phyloP scores from a whole-genome alignment of 2,888 invertebrate species.

The Cantharis rustica region DNA sequence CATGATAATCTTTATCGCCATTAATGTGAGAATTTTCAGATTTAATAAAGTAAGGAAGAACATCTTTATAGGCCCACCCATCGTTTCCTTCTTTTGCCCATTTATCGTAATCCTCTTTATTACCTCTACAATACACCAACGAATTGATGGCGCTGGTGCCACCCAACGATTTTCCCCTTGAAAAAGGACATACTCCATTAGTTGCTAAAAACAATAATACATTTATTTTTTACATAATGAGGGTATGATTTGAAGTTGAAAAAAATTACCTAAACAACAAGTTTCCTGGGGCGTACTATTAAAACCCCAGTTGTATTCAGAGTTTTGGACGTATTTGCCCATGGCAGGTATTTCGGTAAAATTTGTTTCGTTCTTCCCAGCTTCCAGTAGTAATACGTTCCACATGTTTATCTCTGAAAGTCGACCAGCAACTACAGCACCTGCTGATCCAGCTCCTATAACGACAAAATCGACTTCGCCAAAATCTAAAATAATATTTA shows the following conservation, averaged over 20 bases:
- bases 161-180: slow-evolving; percentile 64
- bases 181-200: slow-evolving; percentile 66
- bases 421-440: slow-evolving; percentile 22
- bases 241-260: background rate
- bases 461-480: slow-evolving; percentile 25
- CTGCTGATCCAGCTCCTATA: slow-evolving; percentile 24
- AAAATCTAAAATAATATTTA: slow-evolving; percentile 13
- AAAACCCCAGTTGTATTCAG: slow-evolving; percentile 29
- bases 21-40: slow-evolving; percentile 12
- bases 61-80: slow-evolving; percentile 36
- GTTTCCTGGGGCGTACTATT: slow-evolving; percentile 17
- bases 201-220: background rate
- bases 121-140: slow-evolving; percentile 86
- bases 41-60: slow-evolving; percentile 9
- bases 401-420: slow-evolving; percentile 19
- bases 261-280: slow-evolving; percentile 23
- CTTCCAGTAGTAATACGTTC: slow-evolving; percentile 25
- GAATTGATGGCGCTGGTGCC: slow-evolving; percentile 83
- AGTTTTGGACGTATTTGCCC: background rate
- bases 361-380: slow-evolving; percentile 24
- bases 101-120: slow-evolving; percentile 77
- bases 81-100: slow-evolving; percentile 79
- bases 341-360: slow-evolving; percentile 28
- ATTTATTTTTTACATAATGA: background rate
- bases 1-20: slow-evolving; percentile 8